These are phyloP conservation scores for Scaptomyza cyrtandrae DNA, from an alignment of 2,888 invertebrate species.

Conservation along the genomic window DNA sequence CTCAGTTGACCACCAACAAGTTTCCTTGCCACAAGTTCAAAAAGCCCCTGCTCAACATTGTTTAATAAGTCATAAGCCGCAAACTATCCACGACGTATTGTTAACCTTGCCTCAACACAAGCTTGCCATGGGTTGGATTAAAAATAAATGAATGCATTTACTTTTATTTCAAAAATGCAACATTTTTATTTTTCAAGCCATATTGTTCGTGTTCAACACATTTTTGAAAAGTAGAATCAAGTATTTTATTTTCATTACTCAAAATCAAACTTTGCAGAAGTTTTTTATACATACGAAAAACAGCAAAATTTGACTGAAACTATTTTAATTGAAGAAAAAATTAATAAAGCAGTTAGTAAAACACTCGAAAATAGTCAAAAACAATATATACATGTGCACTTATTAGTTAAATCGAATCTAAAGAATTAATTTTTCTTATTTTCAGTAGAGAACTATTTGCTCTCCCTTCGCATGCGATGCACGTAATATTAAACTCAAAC, in stretches of 20 bases:
- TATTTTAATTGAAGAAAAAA: too few relatives aligned
- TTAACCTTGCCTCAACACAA: conserved; percentile 33
- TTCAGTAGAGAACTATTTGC: not conserved
- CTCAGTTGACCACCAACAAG: conserved; percentile 9
- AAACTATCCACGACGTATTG: conserved; percentile 34
- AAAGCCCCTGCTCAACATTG: conserved; percentile 20
- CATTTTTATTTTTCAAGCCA: not conserved
- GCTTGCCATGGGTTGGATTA: conserved; percentile 10
- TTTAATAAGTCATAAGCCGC: conserved; percentile 41
- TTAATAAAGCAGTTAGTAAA: too few relatives aligned
- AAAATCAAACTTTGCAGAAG: too few relatives aligned
- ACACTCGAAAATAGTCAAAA: too few relatives aligned
- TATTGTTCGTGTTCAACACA: too few relatives aligned
- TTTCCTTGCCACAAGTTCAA: not conserved
- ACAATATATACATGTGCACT: too few relatives aligned
- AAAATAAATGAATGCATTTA: not conserved
- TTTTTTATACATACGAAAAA: too few relatives aligned
- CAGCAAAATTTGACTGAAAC: too few relatives aligned
- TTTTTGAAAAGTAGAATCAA: too few relatives aligned
- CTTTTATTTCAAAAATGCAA: not conserved
- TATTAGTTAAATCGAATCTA: too few relatives aligned
- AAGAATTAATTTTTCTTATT: not conserved
- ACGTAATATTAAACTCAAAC: conserved; percentile 32
- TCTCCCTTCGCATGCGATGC: conserved; percentile 14
- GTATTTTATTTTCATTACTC: too few relatives aligned